Base-by-base conservation (phyloP, 2,888 invertebrate species). In the Drepanosiphum platanoidis region DNA sequence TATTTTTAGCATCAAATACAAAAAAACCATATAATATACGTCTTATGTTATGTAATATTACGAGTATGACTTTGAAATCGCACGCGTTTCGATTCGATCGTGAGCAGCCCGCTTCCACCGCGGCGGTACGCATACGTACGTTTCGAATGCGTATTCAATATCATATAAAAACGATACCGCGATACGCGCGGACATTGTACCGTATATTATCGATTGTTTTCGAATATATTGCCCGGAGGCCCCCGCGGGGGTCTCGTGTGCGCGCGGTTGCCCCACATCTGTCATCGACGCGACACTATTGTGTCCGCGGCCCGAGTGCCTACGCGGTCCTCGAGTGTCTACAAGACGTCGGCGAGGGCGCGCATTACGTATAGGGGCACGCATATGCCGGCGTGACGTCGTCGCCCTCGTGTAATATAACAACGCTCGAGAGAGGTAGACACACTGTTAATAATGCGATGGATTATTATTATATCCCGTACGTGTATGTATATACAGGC, bases 371-470 rank as follows among this genome's bases (percentile, higher is more conserved):
- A 82, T 74, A 32, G 15, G 82, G 82, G 82, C 34, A 74, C 64
- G 72, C 74, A 82, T 82, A 72, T 82, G 82, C 82, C 74, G n/a
- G 30, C 71, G 22, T n/a, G 3, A 64, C n/a, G n/a, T 82, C 74
- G n/a, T 74, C 61, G 22, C 72, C 72, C 82, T 64, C 15, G 32
- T 15, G 32, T 32, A 42, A 39, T 36, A 39, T 70, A 7, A 18
- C 22, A 52, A n/a, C n/a, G n/a, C n/a, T n/a, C n/a, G n/a, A n/a
- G n/a, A 5, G 52, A 22, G 52, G 52, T 18, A 22, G 52, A 7
- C 18, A 52, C n/a, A n/a, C n/a, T n/a, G n/a, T n/a, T n/a, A n/a
- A n/a, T n/a, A n/a, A n/a, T n/a, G n/a, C n/a, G n/a, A n/a, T n/a
- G n/a, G n/a, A n/a, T n/a, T n/a, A n/a, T 52, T 52, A 52, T 18